Base-by-base conservation (phyloP, 2,888 invertebrate genomes). In the Polymixis lichenea region DNA sequence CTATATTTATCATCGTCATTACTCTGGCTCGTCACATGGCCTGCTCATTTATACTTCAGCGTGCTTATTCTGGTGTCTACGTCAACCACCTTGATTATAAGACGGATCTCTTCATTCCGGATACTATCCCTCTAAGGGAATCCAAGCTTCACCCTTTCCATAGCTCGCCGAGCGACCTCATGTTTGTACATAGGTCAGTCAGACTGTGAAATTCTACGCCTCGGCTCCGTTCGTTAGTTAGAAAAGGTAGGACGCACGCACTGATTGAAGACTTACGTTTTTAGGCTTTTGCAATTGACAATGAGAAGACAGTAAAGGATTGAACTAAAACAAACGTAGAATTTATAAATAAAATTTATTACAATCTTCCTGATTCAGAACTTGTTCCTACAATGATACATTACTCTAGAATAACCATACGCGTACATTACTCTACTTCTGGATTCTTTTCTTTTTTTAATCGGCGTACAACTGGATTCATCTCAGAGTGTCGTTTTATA, bases 401-500 rank as follows among this genome's bases (percentile, higher is more conserved):
- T 32, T 22, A 58, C n/a, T 43, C 32, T 9, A 25, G 15, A 17
- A 70, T 13, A 64, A n/a, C 3, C 7, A 25, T 58, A 11, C 43
- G 11, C 11, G 11, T 32, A 32, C 32, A 58, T 58, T 49, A 58
- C 19, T 69, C 25, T 49, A n/a, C n/a, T 19, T 32, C 28, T 17
- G 0, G 8, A 28, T 43, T 28, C 0, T 6, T 51, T 61, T 1
- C 3, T 11, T 61, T 38, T 28, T 28, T 53, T 2, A 13, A 15
- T 32, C 13, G 8, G 11, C 43, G 43, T 46, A 46, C 43, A 46
- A 46, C 43, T 15, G 60, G 68, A 19, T 46, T 61, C 9, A 77
- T 8, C n/a, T 62, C 49, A 0, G 79, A 51, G 7, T 73, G 46
- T 9, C 78, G 43, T 6, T 43, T 43, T 17, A 78, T 15, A 78